Conservation (phyloP, 2,797 vertebrate species). For the Periophthalmus magnuspinnatus region DNA sequence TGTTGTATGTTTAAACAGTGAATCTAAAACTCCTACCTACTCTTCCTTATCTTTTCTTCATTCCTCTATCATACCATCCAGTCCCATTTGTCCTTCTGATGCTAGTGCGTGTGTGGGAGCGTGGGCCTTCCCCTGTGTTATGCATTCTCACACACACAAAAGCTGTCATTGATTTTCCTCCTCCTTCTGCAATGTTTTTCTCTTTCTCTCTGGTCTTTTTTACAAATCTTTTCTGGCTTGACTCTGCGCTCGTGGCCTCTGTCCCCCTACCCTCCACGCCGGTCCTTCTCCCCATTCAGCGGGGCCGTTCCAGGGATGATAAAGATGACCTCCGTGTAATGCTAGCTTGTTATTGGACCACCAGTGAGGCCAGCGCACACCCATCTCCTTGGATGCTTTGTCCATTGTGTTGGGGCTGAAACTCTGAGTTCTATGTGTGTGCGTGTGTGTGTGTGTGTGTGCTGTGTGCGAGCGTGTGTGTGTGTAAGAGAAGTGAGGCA, state of each 20-base stretch:
- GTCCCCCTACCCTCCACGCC: constrained; percentile 14
- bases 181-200: constrained; percentile 30
- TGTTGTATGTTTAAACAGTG: background rate
- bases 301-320: constrained; percentile 52
- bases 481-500: constrained; percentile 38
- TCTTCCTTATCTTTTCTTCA: background rate
- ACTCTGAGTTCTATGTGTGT: constrained; percentile 23
- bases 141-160: constrained; percentile 27
- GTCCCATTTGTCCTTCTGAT: background rate
- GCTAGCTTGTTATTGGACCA: constrained; percentile 60
- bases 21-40: background rate
- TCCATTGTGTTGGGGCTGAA: constrained; percentile 58
- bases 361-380: constrained; percentile 56
- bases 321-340: constrained; percentile 67
- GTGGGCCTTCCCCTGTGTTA: constrained; percentile 10
- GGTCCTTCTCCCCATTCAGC: constrained; percentile 53
- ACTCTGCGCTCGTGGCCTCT: constrained; percentile 33
- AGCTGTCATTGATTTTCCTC: constrained; percentile 28
- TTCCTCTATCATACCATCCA: background rate
- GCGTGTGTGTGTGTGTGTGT: constrained; percentile 9
- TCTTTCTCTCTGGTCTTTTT: constrained; percentile 22
- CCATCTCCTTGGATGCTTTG: constrained; percentile 48
- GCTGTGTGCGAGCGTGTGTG: constrained; percentile 25
- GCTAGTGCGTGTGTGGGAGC: constrained; percentile 5
- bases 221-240: constrained; percentile 19